These are phyloP conservation scores for Periophthalmodon schlosseri DNA, from an alignment of 2,113 vertebrate genomes.

Conservation along the genomic window DNA sequence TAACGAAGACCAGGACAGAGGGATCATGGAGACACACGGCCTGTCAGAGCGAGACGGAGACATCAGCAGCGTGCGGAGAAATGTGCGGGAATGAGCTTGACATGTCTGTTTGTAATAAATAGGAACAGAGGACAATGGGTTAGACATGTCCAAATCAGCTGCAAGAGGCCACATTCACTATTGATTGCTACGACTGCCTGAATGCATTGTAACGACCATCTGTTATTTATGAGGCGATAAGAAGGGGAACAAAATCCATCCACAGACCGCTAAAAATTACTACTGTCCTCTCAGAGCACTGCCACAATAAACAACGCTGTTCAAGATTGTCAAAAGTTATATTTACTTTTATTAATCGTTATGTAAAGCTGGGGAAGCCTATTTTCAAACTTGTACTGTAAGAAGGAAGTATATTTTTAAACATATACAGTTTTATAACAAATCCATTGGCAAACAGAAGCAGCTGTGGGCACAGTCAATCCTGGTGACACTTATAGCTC, in stretches of 20 bases:
- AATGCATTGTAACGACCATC: not conserved
- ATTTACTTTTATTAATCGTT: too few species aligned
- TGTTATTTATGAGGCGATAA: not conserved
- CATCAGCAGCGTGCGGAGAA: constrained; percentile 17
- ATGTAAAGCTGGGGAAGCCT: too few species aligned
- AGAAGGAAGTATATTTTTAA: too few species aligned
- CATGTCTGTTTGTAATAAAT: constrained; percentile 52
- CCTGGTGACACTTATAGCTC: too few species aligned
- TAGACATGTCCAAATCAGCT: constrained; percentile 38
- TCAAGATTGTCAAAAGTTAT: too few species aligned
- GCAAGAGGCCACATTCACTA: constrained; percentile 12
- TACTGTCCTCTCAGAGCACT: not conserved
- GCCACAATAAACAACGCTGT: not conserved
- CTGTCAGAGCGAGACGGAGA: constrained; percentile 25
- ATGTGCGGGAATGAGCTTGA: constrained; percentile 39
- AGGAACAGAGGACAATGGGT: constrained; percentile 39
- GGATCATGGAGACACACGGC: constrained; percentile 34
- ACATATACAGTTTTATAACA: too few species aligned
- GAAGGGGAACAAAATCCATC: not conserved
- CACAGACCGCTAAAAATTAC: not conserved
- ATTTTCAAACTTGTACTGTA: too few species aligned
- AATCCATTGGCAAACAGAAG: too few species aligned
- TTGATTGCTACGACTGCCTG: not conserved
- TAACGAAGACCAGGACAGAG: constrained; percentile 60
- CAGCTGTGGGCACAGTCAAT: too few species aligned